A percentile compares a stretch with the other conserved stretches of the same genome.
Conservation (phyloP, 2,113 vertebrate genomes). For the Dasyprocta punctata region DNA sequence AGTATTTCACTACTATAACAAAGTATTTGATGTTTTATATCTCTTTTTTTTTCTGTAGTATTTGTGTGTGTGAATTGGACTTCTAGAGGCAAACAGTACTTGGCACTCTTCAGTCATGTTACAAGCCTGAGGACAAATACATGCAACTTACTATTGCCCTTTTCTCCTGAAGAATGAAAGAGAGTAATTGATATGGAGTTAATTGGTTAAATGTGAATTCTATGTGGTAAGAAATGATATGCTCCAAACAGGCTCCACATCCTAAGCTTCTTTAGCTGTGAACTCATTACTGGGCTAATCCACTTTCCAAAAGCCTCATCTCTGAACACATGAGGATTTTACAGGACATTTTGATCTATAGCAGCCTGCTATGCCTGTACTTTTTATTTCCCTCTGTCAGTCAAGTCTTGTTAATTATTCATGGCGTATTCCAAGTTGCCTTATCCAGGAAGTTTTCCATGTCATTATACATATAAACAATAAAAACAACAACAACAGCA, state of each 20-base stretch:
- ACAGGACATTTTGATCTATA: too few species aligned
- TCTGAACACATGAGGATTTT: too few species aligned
- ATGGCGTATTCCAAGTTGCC: neutral
- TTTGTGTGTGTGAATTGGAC: neutral
- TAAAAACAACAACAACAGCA: too few species aligned
- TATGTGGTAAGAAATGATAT: neutral
- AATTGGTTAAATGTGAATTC: neutral
- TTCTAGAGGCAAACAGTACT: conserved; percentile 30
- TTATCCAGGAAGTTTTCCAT: neutral
- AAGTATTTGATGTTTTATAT: neutral
- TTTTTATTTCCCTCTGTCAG: neutral
- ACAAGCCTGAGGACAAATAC: conserved; percentile 14
- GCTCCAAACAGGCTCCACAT: too few species aligned
- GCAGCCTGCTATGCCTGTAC: too few species aligned
- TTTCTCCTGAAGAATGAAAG: neutral
- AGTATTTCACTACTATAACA: neutral
- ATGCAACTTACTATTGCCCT: neutral
- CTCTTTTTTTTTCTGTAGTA: neutral
- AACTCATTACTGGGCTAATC: too few species aligned
- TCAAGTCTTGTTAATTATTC: neutral
- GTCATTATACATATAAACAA: neutral
- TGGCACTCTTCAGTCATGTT: neutral
- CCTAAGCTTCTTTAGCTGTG: too few species aligned
- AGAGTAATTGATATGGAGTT: neutral
- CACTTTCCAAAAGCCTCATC: too few species aligned